Percentiles rank a stretch among this genome's conserved stretches.
These are phyloP conservation scores for Entomobrya multifasciata DNA, from an alignment of 2,888 invertebrate species.

Conservation along the genomic window DNA sequence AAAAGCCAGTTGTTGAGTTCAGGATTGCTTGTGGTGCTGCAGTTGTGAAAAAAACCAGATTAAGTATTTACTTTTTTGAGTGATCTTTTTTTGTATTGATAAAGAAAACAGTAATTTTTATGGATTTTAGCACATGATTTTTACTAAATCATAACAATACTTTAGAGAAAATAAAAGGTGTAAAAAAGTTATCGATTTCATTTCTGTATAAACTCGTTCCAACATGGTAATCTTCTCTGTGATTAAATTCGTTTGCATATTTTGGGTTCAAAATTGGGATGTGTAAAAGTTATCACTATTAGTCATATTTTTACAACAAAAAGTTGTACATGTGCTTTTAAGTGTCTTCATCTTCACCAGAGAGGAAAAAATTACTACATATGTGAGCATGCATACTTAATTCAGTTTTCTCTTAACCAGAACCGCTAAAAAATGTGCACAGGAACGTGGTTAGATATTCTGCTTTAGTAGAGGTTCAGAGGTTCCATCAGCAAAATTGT, in stretches of 20 bases:
- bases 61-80: not conserved
- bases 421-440: not conserved
- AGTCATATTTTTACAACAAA: not conserved
- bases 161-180: not conserved
- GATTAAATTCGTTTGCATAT: not conserved
- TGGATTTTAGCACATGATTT: constrained; percentile 11
- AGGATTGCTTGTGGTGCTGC: not conserved
- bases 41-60: not conserved
- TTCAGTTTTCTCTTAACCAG: not conserved
- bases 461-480: not conserved
- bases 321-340: not conserved
- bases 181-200: constrained; percentile 30
- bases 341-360: not conserved
- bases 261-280: not conserved
- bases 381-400: not conserved
- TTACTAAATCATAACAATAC: not conserved
- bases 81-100: not conserved
- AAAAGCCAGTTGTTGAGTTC: constrained; percentile 3
- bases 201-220: constrained; percentile 25
- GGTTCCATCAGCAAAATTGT: not conserved
- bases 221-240: not conserved
- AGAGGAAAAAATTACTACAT: no score
- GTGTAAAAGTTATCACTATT: not conserved
- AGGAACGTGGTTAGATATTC: not conserved
- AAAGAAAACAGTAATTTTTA: no score